Evolutionary conservation across 2,113 vertebrate genomes (phyloP).

Genomic region (Porphyrio hochstetteri): DNA sequence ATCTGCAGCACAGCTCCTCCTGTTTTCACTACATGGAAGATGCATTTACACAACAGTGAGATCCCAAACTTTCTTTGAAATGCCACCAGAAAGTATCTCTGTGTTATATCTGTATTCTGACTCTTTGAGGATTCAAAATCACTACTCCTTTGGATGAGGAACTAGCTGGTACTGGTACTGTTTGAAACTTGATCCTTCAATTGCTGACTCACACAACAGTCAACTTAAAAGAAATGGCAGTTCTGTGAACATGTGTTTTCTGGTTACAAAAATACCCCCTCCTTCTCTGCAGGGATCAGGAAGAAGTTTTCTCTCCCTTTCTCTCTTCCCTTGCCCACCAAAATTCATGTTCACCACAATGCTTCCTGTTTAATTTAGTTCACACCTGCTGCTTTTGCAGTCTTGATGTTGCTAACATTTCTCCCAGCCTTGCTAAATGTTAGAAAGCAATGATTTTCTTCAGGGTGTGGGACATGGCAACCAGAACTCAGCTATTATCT

Average conservation of each 20-base stretch:
- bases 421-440: neutral
- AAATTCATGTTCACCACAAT: neutral
- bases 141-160: neutral
- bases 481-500: neutral
- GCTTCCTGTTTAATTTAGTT: neutral
- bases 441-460: neutral
- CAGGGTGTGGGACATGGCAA: neutral
- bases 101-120: neutral
- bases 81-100: neutral
- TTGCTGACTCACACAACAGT: neutral
- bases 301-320: neutral
- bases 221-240: neutral
- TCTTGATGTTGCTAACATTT: neutral
- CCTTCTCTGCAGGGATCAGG: neutral
- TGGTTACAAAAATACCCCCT: neutral
- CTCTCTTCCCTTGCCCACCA: neutral
- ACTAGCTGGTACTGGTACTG: neutral
- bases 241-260: neutral
- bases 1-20: neutral
- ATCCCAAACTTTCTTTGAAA: neutral
- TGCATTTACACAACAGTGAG: neutral
- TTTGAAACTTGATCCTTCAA: neutral
- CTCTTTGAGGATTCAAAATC: neutral
- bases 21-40: neutral
- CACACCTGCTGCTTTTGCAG: neutral